These are phyloP conservation scores for Ginglymostoma cirratum DNA, from an alignment of 2,113 vertebrate species.

Conservation along the genomic window DNA sequence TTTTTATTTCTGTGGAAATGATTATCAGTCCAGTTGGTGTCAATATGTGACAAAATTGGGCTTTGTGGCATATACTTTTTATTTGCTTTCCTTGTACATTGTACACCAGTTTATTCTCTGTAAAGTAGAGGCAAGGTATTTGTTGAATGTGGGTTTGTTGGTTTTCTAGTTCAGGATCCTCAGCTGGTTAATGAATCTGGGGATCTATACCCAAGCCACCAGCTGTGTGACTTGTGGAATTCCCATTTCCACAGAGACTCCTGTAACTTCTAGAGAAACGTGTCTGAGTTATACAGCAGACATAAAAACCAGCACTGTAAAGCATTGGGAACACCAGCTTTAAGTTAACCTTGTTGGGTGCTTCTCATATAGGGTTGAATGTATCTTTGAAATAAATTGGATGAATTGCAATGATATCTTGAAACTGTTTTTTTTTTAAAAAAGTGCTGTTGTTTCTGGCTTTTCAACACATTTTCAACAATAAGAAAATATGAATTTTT, in stretches of 20 bases:
- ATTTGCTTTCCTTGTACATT: background rate
- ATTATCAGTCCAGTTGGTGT: too few relatives aligned
- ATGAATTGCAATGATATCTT: background rate
- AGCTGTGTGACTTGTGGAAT: background rate
- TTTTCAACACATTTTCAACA: background rate
- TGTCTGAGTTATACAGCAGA: background rate
- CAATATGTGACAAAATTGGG: too few relatives aligned
- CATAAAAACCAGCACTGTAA: background rate
- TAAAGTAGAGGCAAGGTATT: background rate
- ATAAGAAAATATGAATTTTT: background rate
- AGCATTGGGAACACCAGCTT: background rate
- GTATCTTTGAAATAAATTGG: background rate
- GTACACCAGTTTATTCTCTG: background rate
- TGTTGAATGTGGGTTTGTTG: background rate
- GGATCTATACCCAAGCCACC: background rate
- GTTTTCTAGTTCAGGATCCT: background rate
- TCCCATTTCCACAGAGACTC: background rate
- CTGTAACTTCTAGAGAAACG: background rate
- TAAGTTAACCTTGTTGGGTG: background rate
- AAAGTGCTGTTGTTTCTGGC: background rate
- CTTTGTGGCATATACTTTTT: background rate
- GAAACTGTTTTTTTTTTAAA: background rate
- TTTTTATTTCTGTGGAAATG: background rate
- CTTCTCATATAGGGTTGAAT: background rate
- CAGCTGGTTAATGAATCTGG: background rate